Evolutionary conservation across 2,113 vertebrate species (phyloP), one percentile per base, ranked within the genome.

Genomic region (Calidris pygmaea): DNA sequence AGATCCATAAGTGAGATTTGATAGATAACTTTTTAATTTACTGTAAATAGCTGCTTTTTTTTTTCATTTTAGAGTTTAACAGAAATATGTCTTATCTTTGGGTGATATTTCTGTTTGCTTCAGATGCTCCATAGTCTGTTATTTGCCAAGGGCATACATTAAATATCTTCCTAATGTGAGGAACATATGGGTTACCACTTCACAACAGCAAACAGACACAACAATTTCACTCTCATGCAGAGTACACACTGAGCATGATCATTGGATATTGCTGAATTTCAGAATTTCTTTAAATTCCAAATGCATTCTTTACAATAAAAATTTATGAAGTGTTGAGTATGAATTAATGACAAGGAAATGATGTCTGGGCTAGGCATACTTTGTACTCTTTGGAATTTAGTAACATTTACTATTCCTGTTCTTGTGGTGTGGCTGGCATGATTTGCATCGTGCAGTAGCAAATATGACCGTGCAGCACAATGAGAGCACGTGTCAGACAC

Each of bases 11-110:
- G 60, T 62, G 37, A 65, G 62, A 93, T 94, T 95, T 95, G 95
- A 94, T 96, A 91, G 89, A 88, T 96, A 93, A 84, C 72, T 84
- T 95, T 96, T 97, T 94, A 94, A 95, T 92, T 83, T 92, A 71
- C 89, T 94, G 89, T 94, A 60, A 79, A 72, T 91, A 93, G 79
- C 56, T 56, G 17, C 41, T 55, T 21, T 67, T 37, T 71, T 27
- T 48, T 45, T 32, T 43, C 14, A 15, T 43, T 43, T 24, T 39
- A 3, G 7, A 56, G 24, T 88, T 56, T 68, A n/a, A 72, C 52
- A 77, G 66, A 75, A 94, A 43, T 43, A 16, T 53, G n/a, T 29
- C 62, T 75, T 65, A n/a, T 88, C 65, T 94, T 78, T 53, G 63
- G 93, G 84, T 68, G 71, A 78, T 24, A 14, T 34, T 35, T 95